phyloP scores from a whole-genome alignment of 2,888 invertebrate species.

The Dasypolia templi region DNA sequence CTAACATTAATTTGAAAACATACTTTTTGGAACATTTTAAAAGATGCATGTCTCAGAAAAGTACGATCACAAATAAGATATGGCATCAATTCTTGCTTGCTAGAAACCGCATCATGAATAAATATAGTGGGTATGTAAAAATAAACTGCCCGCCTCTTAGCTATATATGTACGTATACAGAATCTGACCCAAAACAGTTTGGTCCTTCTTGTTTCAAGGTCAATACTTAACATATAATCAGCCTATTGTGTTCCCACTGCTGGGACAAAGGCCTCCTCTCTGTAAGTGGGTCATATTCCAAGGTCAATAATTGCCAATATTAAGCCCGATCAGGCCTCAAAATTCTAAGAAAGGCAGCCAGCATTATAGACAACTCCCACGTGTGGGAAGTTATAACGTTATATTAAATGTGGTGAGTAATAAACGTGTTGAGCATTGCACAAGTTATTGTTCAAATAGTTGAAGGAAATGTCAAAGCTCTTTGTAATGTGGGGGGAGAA shows the following conservation, averaged over 20 bases:
- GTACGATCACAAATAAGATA: not conserved
- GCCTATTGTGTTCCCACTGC: too few species aligned
- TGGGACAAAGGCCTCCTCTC: too few species aligned
- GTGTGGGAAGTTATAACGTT: slow-evolving; percentile 31
- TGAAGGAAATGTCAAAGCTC: slow-evolving; percentile 31
- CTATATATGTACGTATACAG: not conserved
- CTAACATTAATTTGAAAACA: not conserved
- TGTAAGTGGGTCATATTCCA: too few species aligned
- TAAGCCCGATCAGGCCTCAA: not conserved
- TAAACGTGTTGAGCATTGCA: slow-evolving; percentile 34
- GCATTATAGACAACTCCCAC: slow-evolving; percentile 37
- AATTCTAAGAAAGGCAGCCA: slow-evolving; percentile 20
- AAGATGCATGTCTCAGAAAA: not conserved
- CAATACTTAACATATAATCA: too few species aligned
- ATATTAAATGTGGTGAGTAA: slow-evolving; percentile 58
- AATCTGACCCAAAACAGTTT: not conserved
- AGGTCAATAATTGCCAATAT: slow-evolving; percentile 1
- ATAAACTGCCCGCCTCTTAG: slow-evolving; percentile 6
- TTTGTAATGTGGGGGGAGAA: slow-evolving; percentile 10
- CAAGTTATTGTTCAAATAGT: slow-evolving; percentile 46
- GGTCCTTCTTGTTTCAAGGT: not conserved
- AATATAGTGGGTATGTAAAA: not conserved
- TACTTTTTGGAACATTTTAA: not conserved
- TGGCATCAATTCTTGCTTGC: not conserved
- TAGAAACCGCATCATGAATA: not conserved